A percentile compares a stretch with the other conserved stretches of the same genome.
Conservation (phyloP, 2,797 vertebrate species). For the Rhinophrynus dorsalis region DNA sequence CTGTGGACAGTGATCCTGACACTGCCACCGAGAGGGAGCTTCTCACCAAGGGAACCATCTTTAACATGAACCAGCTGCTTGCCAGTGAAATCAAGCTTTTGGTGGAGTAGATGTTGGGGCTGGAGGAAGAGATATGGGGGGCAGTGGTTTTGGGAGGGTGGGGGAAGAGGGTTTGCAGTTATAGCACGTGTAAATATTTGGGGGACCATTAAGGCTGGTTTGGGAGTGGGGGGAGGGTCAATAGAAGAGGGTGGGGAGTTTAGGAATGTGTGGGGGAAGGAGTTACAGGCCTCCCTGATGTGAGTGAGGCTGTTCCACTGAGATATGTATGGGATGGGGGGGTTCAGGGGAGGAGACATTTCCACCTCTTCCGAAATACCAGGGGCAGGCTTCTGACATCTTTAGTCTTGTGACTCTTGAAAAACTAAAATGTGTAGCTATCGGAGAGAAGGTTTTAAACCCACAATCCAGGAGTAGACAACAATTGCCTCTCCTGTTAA, state of each 20-base stretch:
- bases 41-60: slow-evolving; percentile 76
- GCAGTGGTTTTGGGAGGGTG: neutral
- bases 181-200: slow-evolving; percentile 45
- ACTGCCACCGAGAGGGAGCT: slow-evolving; percentile 77
- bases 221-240: neutral
- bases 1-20: slow-evolving; percentile 82
- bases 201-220: slow-evolving; percentile 34
- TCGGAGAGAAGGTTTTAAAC: no score
- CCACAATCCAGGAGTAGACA: no score
- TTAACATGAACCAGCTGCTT: slow-evolving; percentile 83
- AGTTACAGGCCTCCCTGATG: slow-evolving; percentile 14
- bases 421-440: no score
- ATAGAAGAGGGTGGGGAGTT: slow-evolving; percentile 1
- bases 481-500: no score
- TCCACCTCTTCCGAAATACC: slow-evolving; percentile 32
- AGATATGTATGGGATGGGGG: slow-evolving; percentile 14
- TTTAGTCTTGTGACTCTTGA: no score
- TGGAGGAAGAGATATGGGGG: neutral
- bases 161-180: neutral
- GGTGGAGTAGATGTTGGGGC: slow-evolving; percentile 62
- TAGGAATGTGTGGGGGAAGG: neutral
- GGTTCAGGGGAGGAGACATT: neutral
- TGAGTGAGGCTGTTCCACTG: slow-evolving; percentile 34
- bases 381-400: neutral
- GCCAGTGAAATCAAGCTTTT: slow-evolving; percentile 80